Evolutionary conservation across 2,113 vertebrate genomes (phyloP).

Genomic region (Nipponia nippon): DNA sequence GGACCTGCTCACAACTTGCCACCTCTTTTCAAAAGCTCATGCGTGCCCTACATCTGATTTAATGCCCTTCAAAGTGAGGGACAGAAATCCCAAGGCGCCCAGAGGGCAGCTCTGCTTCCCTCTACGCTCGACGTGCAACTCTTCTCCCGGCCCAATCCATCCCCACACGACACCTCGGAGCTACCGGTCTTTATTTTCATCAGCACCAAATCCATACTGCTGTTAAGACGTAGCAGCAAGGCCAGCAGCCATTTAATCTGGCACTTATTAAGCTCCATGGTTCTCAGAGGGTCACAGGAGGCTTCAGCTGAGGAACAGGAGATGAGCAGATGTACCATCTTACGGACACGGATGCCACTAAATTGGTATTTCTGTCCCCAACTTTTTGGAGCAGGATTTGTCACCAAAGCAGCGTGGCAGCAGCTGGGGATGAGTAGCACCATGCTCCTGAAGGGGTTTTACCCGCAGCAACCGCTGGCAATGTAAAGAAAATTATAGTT

Average conservation of each 20-base stretch:
- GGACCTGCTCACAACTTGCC: not conserved
- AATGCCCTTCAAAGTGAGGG: not conserved
- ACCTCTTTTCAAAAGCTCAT: not conserved
- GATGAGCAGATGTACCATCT: not conserved
- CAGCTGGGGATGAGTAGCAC: not conserved
- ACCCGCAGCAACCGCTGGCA: not conserved
- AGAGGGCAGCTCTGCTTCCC: not conserved
- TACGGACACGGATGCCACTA: not conserved
- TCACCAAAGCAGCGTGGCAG: not conserved
- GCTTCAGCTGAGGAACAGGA: not conserved
- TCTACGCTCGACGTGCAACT: fast-evolving
- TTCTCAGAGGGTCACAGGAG: not conserved
- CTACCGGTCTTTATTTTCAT: not conserved
- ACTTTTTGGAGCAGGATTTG: not conserved
- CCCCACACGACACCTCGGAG: fast-evolving
- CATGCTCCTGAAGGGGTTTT: not conserved
- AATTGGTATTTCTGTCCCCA: not conserved
- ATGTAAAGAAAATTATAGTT: not conserved
- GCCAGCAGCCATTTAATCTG: not conserved
- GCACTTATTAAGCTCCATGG: not conserved
- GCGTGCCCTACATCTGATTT: fast-evolving
- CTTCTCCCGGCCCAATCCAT: not conserved
- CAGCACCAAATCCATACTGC: not conserved
- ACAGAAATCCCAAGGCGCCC: not conserved
- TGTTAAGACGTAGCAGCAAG: not conserved